These are phyloP conservation scores for Gandaritis pyraliata DNA, from an alignment of 2,888 invertebrate species.

Conservation along the genomic window DNA sequence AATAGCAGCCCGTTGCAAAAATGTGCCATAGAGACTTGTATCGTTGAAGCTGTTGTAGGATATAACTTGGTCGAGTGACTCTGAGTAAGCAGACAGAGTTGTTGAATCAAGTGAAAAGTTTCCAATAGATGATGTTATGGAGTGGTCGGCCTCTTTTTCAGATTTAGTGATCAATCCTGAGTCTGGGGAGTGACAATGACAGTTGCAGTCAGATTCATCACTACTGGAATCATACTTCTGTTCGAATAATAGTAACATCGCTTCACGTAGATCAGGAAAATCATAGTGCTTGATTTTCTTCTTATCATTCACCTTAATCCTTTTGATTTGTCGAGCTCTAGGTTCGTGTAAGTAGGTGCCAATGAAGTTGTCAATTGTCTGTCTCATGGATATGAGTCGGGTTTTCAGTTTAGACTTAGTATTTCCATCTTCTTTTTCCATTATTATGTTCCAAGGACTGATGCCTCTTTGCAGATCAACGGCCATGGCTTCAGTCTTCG, in stretches of 20 bases:
- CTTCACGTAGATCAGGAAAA: slow-evolving; percentile 72
- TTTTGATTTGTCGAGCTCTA: slow-evolving; percentile 43
- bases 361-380: slow-evolving; percentile 63
- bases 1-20: slow-evolving; percentile 71
- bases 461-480: slow-evolving; percentile 50
- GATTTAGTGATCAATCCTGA: slow-evolving; percentile 61
- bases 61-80: slow-evolving; percentile 70
- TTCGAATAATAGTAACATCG: slow-evolving; percentile 65
- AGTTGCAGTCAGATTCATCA: slow-evolving; percentile 49
- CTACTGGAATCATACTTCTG: slow-evolving; percentile 39
- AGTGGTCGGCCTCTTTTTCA: slow-evolving; percentile 57
- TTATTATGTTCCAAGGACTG: slow-evolving; percentile 71
- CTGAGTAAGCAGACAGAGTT: slow-evolving; percentile 73
- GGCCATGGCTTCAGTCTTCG: slow-evolving; percentile 51
- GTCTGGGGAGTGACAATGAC: slow-evolving; percentile 52
- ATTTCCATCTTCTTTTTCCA: slow-evolving; percentile 64
- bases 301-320: slow-evolving; percentile 54
- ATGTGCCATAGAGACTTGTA: slow-evolving; percentile 57
- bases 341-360: slow-evolving; percentile 51
- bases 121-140: slow-evolving; percentile 75
- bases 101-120: slow-evolving; percentile 72
- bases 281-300: slow-evolving; percentile 71
- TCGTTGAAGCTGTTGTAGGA: slow-evolving; percentile 77
- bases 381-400: slow-evolving; percentile 64
- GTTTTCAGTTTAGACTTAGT: slow-evolving; percentile 64